A percentile compares a stretch with the other conserved stretches of the same genome.
Evolutionary conservation across 2,113 vertebrate genomes (phyloP).

Genomic region (Calonectris borealis): DNA sequence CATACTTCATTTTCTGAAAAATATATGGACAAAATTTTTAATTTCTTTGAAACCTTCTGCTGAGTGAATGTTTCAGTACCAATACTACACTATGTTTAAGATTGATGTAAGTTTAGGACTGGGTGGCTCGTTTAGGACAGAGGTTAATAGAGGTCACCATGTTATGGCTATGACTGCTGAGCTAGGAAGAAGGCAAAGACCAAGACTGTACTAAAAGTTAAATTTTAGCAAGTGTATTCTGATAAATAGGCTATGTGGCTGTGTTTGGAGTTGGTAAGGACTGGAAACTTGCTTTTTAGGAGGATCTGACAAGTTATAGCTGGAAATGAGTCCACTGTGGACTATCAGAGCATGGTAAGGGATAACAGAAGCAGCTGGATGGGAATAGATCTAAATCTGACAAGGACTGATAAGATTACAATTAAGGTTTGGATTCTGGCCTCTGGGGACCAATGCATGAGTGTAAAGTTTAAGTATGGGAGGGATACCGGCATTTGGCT

Average conservation of each 20-base stretch:
- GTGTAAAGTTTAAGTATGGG: background rate
- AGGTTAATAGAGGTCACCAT: background rate
- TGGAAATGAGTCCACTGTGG: background rate
- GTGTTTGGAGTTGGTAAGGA: background rate
- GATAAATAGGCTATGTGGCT: background rate
- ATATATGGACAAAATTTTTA: background rate
- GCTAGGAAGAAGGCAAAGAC: background rate
- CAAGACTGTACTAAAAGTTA: background rate
- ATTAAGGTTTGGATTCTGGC: background rate
- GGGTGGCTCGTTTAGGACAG: background rate
- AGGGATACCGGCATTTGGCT: background rate
- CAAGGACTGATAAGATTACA: background rate
- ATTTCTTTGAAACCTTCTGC: background rate
- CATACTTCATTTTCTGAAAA: background rate
- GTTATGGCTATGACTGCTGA: background rate
- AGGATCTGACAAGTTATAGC: background rate
- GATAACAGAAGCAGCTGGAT: background rate
- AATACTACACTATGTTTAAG: background rate
- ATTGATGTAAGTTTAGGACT: background rate
- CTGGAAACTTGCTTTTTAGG: background rate
- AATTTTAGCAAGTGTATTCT: background rate
- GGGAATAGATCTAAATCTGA: background rate
- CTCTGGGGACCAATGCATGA: background rate
- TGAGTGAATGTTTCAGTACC: background rate
- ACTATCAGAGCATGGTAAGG: background rate